phyloP scores from a whole-genome alignment of 2,888 invertebrate species.

The Cerceris ruficornis region DNA sequence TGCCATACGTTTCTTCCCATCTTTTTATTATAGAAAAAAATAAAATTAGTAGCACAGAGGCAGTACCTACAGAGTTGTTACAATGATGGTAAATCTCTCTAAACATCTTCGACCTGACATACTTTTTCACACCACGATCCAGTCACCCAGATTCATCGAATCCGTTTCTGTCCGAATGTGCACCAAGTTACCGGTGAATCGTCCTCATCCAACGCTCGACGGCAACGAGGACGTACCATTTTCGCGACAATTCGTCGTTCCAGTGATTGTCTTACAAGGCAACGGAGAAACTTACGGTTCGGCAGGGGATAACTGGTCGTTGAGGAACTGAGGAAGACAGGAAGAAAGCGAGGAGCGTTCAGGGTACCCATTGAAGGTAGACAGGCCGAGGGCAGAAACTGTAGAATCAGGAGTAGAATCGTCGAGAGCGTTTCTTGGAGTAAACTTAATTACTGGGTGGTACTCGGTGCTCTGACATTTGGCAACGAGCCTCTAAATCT shows the following conservation, averaged over 20 bases:
- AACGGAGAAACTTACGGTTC: conserved; percentile 1
- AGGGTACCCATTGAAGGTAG: no score
- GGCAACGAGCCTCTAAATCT: conserved; percentile 74
- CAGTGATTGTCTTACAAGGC: conserved; percentile 60
- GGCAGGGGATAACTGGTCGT: conserved; percentile 11
- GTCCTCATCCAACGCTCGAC: not conserved
- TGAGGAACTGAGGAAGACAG: conserved; percentile 29
- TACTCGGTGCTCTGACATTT: conserved; percentile 70
- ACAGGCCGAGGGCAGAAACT: not conserved
- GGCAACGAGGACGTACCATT: conserved; percentile 12
- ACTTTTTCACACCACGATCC: no score
- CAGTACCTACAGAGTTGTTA: no score
- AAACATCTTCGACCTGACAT: no score
- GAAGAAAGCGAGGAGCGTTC: no score
- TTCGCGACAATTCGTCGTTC: conserved; percentile 36
- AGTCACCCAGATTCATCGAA: not conserved
- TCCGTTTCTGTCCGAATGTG: not conserved
- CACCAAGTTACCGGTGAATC: not conserved
- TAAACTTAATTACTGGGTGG: conserved; percentile 74
- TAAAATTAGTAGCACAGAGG: no score
- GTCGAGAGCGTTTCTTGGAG: conserved; percentile 65
- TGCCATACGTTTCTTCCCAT: no score
- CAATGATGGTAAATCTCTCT: no score
- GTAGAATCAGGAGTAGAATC: conserved; percentile 31
- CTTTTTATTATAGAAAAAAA: no score